These are phyloP conservation scores for Regulus satrapa DNA, from an alignment of 2,113 vertebrate species.

Conservation along the genomic window DNA sequence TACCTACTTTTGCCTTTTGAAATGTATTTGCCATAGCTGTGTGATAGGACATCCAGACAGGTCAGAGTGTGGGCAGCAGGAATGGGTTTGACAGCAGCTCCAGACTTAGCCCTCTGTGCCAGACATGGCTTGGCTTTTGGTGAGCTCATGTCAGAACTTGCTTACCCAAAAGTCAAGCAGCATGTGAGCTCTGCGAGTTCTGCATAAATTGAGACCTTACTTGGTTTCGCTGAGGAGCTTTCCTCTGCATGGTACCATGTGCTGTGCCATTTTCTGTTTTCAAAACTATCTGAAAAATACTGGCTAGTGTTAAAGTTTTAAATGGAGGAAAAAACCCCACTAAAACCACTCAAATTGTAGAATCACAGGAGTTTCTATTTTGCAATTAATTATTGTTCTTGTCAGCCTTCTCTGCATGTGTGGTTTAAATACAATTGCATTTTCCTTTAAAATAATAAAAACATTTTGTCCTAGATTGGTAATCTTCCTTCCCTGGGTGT, in stretches of 20 bases:
- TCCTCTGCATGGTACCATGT: not conserved
- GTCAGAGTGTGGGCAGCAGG: not conserved
- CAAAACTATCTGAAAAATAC: not conserved
- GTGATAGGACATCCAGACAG: not conserved
- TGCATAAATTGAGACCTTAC: not conserved
- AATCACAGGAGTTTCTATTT: not conserved
- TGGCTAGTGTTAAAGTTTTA: not conserved
- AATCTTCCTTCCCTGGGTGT: not conserved
- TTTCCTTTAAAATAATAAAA: not conserved
- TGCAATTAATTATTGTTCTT: not conserved
- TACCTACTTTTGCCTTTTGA: not conserved
- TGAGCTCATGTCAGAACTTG: not conserved
- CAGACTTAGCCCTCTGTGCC: not conserved
- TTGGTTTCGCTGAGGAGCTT: not conserved
- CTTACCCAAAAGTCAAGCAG: not conserved
- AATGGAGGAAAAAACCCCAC: accelerated
- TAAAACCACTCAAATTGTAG: not conserved
- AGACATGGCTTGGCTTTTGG: not conserved
- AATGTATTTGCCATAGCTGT: not conserved
- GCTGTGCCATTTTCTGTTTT: not conserved
- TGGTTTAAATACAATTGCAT: not conserved
- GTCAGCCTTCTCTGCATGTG: not conserved
- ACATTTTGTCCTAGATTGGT: not conserved
- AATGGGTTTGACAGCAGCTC: not conserved
- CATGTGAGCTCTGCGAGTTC: not conserved